Evolutionary conservation across 2,113 vertebrate genomes (phyloP).

Genomic region (Andinoacara biseriatus): DNA sequence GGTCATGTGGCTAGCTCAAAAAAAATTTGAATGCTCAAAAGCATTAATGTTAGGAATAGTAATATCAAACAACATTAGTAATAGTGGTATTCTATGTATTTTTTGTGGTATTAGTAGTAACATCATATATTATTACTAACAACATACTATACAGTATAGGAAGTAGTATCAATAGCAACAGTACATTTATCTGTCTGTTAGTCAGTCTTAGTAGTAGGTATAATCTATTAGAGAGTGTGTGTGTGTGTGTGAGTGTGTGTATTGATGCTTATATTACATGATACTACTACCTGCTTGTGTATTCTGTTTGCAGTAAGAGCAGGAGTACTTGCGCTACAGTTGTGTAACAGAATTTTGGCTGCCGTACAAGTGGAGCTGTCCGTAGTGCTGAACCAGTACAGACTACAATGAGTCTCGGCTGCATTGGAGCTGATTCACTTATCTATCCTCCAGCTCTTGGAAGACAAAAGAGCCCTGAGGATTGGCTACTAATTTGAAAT

Average conservation of each 20-base stretch:
- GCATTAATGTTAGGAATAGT: no score
- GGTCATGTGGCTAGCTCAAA: neutral
- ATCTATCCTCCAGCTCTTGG: slow-evolving; percentile 31
- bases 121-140: no score
- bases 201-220: no score
- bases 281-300: neutral
- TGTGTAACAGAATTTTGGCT: neutral
- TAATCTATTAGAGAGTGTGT: neutral
- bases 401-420: slow-evolving; percentile 6
- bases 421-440: neutral
- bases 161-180: no score
- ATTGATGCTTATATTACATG: neutral
- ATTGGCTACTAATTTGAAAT: slow-evolving; percentile 18
- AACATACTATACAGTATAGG: no score
- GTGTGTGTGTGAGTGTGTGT: neutral
- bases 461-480: slow-evolving; percentile 20
- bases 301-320: neutral
- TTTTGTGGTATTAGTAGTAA: neutral
- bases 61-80: no score
- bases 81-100: no score
- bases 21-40: neutral
- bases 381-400: slow-evolving; percentile 58
- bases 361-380: slow-evolving; percentile 47
- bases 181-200: no score
- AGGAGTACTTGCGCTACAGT: neutral